phyloP scores from a whole-genome alignment of 2,888 invertebrate species.

The Escarpia spicata region DNA sequence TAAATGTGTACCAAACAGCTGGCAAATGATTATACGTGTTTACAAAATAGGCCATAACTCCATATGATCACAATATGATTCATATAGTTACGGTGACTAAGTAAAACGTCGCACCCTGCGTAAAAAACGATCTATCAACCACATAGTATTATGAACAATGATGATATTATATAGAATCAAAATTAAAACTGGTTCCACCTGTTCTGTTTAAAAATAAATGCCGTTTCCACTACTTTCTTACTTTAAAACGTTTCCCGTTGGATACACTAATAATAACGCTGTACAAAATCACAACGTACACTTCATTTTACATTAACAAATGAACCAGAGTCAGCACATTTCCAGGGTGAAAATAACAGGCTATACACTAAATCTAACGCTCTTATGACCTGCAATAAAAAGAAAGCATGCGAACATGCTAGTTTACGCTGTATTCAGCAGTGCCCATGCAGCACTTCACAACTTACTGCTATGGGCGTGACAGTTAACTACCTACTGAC shows the following conservation, averaged over 20 bases:
- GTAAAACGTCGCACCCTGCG: neutral
- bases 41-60: constrained; percentile 11
- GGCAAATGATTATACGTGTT: neutral
- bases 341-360: constrained; percentile 11
- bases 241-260: neutral
- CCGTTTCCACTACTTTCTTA: constrained; percentile 16
- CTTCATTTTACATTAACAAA: constrained; percentile 8
- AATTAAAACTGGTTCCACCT: constrained; percentile 6
- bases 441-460: neutral
- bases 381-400: neutral
- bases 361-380: neutral
- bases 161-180: neutral
- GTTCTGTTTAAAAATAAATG: neutral
- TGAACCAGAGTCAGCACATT: neutral
- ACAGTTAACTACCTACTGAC: neutral
- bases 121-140: neutral
- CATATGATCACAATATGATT: constrained; percentile 2
- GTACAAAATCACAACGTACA: constrained; percentile 11
- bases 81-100: neutral
- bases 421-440: neutral
- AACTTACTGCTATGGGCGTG: neutral
- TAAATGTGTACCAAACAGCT: neutral
- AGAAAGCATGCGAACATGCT: neutral
- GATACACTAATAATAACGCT: neutral
- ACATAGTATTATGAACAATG: neutral